Base-by-base conservation (phyloP, 2,797 vertebrate species). In the Esox masquinongy region DNA sequence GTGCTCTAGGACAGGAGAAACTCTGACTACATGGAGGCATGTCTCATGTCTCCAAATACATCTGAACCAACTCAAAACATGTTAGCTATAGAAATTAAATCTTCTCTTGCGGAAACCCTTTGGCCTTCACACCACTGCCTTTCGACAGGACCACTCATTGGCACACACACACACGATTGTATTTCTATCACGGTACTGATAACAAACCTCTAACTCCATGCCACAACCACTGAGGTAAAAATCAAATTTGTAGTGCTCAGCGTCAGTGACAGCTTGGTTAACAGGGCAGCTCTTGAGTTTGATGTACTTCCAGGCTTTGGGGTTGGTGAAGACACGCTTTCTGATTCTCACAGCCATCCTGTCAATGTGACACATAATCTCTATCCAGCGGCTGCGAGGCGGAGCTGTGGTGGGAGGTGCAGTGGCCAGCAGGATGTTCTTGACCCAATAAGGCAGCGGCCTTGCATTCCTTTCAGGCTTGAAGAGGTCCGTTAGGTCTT, bases 221-320 rank as follows among this genome's bases (percentile, higher is more conserved):
- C 78, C 84, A 82, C 93, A 94, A 39, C 77, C 34, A 6, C 31
- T 80, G 24, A 92, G 70, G 5, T 61, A 19, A 69, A 93, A 86
- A 17, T 90, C 72, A 0, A 94, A 43, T 73, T 84, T 91, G 75
- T 85, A 94, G 70, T 93, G 61, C 0, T 16, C 24, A 0, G 2
- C 0, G 0, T 16, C 24, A 0, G 2, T 0, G 0, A 72, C 81
- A 3, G 1, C 79, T n/a, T 82, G 1, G 22, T 91, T 94, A 47
- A 92, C 87, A 4, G 24, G 5, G 72, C 93, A 94, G 0, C 39
- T 85, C 3, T 91, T 93, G 0, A 94, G 53, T 71, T 74, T 91
- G 26, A 94, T 76, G 12, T 80, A 5, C 4, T 78, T 84, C 50
- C 72, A 78, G 2, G 89, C 88, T 0, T 75, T 7, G 0, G 0